Conservation (phyloP, 1,140 invertebrate species). For the Parasteatoda tepidariorum region DNA sequence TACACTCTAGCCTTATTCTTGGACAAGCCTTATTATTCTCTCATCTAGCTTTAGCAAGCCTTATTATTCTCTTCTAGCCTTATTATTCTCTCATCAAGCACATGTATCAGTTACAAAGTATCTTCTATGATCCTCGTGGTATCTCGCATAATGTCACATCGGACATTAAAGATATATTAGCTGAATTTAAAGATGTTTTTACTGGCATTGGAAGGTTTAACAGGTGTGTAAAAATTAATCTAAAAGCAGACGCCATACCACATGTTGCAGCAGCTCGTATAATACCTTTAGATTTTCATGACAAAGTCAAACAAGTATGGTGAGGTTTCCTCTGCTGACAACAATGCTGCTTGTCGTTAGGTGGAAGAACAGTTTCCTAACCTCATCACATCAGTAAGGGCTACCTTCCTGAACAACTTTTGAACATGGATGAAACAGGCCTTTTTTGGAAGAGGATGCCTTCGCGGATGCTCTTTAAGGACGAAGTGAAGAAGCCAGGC, state of each 20-base stretch:
- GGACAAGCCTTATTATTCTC: too few relatives aligned
- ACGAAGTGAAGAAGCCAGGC: slow-evolving; percentile 2
- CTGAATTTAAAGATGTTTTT: slow-evolving; percentile 44
- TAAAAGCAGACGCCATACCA: background rate
- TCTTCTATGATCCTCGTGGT: too few relatives aligned
- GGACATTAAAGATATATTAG: too few relatives aligned
- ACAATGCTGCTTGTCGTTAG: too few relatives aligned
- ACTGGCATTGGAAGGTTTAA: slow-evolving; percentile 2
- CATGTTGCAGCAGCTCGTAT: slow-evolving; percentile 32
- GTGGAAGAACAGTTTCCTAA: too few relatives aligned
- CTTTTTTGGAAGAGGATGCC: slow-evolving; percentile 24
- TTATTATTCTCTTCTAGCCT: too few relatives aligned
- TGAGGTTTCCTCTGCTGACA: too few relatives aligned
- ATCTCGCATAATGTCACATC: too few relatives aligned
- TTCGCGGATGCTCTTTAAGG: slow-evolving; percentile 1
- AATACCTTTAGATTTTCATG: slow-evolving; percentile 47
- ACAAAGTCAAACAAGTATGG: slow-evolving; percentile 47
- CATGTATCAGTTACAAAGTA: too few relatives aligned
- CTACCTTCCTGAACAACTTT: background rate
- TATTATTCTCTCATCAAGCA: too few relatives aligned
- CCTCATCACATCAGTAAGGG: background rate
- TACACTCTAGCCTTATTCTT: too few relatives aligned
- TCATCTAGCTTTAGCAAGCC: too few relatives aligned
- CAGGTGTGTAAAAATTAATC: slow-evolving; percentile 11
- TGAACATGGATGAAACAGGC: background rate